Conservation (phyloP, 2,888 invertebrate genomes). For the Gymnoscelis rufifasciata region DNA sequence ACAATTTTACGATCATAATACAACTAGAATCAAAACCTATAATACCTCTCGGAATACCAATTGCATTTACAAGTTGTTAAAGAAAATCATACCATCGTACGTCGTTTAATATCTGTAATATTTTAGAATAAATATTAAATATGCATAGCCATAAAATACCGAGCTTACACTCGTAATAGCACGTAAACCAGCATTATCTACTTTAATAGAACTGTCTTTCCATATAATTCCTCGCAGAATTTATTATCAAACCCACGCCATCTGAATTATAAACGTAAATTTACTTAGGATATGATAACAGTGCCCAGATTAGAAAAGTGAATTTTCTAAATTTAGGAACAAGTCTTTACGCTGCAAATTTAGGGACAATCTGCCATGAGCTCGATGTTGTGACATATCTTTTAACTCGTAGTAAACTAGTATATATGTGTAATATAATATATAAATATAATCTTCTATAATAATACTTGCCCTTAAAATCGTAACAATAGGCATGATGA, state of each 20-base stretch:
- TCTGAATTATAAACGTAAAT: not conserved
- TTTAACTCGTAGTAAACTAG: too few relatives aligned
- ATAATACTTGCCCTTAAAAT: too few relatives aligned
- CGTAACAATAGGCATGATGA: too few relatives aligned
- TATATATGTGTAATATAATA: too few relatives aligned
- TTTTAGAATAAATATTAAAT: not conserved
- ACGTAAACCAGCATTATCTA: conserved; percentile 1
- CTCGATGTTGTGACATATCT: conserved; percentile 6
- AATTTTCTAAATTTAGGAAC: not conserved
- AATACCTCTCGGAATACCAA: too few relatives aligned
- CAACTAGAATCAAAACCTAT: too few relatives aligned
- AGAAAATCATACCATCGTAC: not conserved
- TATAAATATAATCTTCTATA: too few relatives aligned
- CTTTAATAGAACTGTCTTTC: conserved; percentile 1
- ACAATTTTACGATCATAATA: too few relatives aligned
- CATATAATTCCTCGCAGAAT: conserved; percentile 1
- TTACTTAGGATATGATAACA: not conserved
- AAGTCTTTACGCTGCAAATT: not conserved
- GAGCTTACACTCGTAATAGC: not conserved
- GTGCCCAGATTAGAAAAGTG: not conserved
- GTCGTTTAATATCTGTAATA: not conserved
- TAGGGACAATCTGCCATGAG: not conserved
- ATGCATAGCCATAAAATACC: not conserved
- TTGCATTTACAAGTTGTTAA: too few relatives aligned
- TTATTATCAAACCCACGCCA: not conserved